Evolutionary conservation across 2,888 invertebrate genomes (phyloP).

Genomic region (Torymus aiolomorphi): DNA sequence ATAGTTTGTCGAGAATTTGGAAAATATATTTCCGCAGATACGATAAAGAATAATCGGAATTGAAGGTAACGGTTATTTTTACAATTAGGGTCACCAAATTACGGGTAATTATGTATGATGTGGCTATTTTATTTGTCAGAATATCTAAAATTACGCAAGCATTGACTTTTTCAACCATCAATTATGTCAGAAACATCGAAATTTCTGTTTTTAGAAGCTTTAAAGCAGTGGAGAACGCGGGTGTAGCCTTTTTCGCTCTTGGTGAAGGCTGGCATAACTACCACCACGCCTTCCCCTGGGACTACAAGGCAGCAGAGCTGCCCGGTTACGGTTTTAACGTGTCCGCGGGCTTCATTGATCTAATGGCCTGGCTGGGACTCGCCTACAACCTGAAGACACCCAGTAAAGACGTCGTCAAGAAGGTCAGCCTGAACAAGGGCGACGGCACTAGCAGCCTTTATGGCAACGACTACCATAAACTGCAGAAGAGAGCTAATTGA

Average conservation of each 20-base stretch:
- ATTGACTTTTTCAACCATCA: too few species aligned
- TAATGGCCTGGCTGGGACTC: background rate
- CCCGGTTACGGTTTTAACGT: background rate
- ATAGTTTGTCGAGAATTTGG: too few species aligned
- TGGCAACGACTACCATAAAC: constrained; percentile 3
- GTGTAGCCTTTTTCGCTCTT: constrained; percentile 76
- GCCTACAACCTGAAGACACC: constrained; percentile 31
- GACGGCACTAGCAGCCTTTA: constrained; percentile 14
- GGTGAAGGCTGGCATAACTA: constrained; percentile 62
- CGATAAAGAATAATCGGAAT: too few species aligned
- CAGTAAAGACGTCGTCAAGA: constrained; percentile 22
- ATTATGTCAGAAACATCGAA: background rate
- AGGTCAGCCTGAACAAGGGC: constrained; percentile 14
- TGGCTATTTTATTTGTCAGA: too few species aligned
- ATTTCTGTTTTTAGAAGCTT: constrained; percentile 61
- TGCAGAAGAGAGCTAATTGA: background rate
- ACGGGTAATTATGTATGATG: too few species aligned
- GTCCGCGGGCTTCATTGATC: constrained; percentile 12
- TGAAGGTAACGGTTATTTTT: too few species aligned
- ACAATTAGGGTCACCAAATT: too few species aligned
- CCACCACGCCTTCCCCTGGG: constrained; percentile 28
- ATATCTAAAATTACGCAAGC: too few species aligned
- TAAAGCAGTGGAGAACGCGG: constrained; percentile 76
- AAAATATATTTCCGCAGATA: too few species aligned
- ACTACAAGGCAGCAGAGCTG: constrained; percentile 27